Evolutionary conservation across 2,888 invertebrate species (phyloP).

Genomic region (Tortrix viridana): DNA sequence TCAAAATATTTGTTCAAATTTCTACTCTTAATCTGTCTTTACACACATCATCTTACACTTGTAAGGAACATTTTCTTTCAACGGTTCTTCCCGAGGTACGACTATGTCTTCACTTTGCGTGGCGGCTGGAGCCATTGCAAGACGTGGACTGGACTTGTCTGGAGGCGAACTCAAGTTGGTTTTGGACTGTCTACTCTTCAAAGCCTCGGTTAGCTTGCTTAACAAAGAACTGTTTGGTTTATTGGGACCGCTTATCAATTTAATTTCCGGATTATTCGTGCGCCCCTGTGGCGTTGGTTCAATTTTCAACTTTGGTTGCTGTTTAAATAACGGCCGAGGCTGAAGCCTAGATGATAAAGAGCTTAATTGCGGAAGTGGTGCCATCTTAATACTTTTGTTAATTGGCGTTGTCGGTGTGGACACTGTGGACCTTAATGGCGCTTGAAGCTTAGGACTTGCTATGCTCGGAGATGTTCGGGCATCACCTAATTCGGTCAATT

Average conservation of each 20-base stretch:
- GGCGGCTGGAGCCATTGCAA: conserved; percentile 54
- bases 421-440: conserved; percentile 2
- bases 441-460: neutral
- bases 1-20: neutral
- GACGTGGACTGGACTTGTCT: neutral
- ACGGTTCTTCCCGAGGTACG: conserved; percentile 38
- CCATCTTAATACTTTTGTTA: conserved; percentile 3
- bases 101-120: conserved; percentile 50
- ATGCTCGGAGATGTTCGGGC: conserved; percentile 11
- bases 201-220: conserved; percentile 54
- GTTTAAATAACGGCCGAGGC: conserved; percentile 7
- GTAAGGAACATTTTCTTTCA: conserved; percentile 68
- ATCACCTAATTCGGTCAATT: conserved; percentile 1
- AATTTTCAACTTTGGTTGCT: conserved; percentile 17
- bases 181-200: conserved; percentile 46
- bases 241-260: conserved; percentile 45
- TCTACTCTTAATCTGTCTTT: conserved; percentile 49
- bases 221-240: conserved; percentile 50
- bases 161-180: neutral
- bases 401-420: conserved; percentile 5
- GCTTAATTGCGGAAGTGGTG: neutral
- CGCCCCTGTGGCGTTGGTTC: neutral
- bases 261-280: conserved; percentile 1
- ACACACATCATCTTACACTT: conserved; percentile 71
- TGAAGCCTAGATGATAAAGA: conserved; percentile 10